phyloP scores from a whole-genome alignment of 2,888 invertebrate species.

The Cheilosia pagana region DNA sequence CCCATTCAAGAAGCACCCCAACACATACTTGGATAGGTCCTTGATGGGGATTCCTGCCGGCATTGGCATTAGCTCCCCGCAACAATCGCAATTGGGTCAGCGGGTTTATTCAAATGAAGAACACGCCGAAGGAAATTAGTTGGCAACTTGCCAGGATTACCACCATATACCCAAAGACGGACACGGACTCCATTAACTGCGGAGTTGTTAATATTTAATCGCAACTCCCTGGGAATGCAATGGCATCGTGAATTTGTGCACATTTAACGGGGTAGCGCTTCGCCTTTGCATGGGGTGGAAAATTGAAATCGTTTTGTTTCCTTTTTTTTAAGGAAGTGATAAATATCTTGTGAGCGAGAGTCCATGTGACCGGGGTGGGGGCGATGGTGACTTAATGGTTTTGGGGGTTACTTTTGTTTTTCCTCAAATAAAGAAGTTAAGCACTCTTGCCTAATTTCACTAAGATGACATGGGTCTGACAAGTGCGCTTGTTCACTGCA shows the following conservation, averaged over 20 bases:
- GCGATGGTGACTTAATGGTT: conserved; percentile 45
- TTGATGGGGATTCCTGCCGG: conserved; percentile 38
- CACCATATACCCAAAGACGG: conserved; percentile 18
- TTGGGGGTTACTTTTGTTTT: conserved; percentile 32
- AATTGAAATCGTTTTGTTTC: background rate
- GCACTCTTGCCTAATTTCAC: conserved; percentile 58
- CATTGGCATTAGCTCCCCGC: conserved; percentile 46
- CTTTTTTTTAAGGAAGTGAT: conserved; percentile 20
- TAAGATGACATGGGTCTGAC: conserved; percentile 62
- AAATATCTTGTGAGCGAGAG: conserved; percentile 6
- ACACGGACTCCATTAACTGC: conserved; percentile 59
- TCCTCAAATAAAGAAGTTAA: conserved; percentile 9
- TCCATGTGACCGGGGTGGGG: background rate
- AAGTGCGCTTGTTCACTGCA: conserved; percentile 43
- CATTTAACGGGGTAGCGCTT: conserved; percentile 26
- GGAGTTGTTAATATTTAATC: conserved; percentile 73
- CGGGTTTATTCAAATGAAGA: conserved; percentile 67
- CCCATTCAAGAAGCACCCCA: conserved; percentile 17
- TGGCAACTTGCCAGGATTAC: conserved; percentile 52
- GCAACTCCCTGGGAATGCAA: conserved; percentile 47
- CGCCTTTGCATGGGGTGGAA: background rate
- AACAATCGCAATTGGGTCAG: conserved; percentile 67
- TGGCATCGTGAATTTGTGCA: conserved; percentile 23
- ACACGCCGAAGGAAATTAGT: conserved; percentile 49
- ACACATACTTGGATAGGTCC: conserved; percentile 11